Percentiles rank a stretch among this genome's conserved stretches.
Conservation (phyloP, 2,888 invertebrate genomes). For the Ptilodon capucinus region DNA sequence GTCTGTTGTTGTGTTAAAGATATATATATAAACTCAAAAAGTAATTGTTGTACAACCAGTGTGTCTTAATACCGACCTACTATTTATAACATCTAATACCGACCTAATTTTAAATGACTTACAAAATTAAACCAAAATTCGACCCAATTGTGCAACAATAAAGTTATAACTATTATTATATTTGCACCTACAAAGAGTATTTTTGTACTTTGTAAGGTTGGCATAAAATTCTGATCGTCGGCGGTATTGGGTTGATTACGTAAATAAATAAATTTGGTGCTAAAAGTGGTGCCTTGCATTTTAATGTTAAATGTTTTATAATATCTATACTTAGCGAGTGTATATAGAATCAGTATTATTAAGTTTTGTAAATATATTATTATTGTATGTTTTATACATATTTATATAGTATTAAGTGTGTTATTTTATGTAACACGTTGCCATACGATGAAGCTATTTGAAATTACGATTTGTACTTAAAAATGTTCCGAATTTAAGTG, state of each 20-base stretch:
- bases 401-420: constrained; percentile 42
- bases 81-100: too few species aligned
- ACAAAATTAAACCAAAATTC: too few species aligned
- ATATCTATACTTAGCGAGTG: constrained; percentile 14
- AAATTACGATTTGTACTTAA: constrained; percentile 64
- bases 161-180: too few species aligned
- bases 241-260: too few species aligned
- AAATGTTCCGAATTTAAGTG: constrained; percentile 66
- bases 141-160: too few species aligned
- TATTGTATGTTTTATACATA: constrained; percentile 52
- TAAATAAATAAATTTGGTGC: constrained; percentile 57
- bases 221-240: too few species aligned
- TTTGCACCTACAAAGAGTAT: too few species aligned
- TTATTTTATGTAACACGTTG: constrained; percentile 48
- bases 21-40: too few species aligned
- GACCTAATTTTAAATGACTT: too few species aligned
- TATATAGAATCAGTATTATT: constrained; percentile 61
- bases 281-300: constrained; percentile 53
- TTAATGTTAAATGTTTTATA: constrained; percentile 30
- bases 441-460: constrained; percentile 56
- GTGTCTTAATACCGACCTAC: too few species aligned
- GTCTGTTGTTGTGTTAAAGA: background rate
- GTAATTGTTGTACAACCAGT: too few species aligned
- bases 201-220: too few species aligned
- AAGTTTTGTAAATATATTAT: constrained; percentile 48